These are phyloP conservation scores for Holothuria scabra DNA, from an alignment of 53 echinoderm and acorn worm genomes.

Conservation along the genomic window DNA sequence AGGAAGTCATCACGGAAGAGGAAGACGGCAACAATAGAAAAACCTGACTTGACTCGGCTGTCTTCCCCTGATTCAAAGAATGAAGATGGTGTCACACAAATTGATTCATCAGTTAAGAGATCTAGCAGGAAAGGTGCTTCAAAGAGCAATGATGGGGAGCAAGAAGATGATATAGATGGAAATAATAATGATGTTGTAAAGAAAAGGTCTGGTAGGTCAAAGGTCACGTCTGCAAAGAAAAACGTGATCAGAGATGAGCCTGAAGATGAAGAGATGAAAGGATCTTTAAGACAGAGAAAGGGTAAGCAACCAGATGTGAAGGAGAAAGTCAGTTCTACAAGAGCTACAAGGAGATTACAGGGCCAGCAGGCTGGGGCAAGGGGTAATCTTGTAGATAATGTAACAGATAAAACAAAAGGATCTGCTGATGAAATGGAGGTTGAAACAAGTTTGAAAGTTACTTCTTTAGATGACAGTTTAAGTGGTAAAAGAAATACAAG, in stretches of 20 bases:
- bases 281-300: no score
- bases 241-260: neutral
- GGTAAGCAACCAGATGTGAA: no score
- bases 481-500: neutral
- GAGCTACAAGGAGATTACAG: no score
- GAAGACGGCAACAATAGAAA: slow-evolving; percentile 8
- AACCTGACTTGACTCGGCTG: slow-evolving; percentile 12
- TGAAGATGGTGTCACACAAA: neutral
- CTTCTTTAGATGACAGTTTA: neutral
- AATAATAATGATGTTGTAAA: neutral
- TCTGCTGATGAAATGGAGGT: no score
- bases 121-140: neutral
- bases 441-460: no score
- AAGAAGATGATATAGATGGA: neutral
- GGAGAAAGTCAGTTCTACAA: no score
- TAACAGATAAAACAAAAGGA: no score
- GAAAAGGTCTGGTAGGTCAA: slow-evolving; percentile 31
- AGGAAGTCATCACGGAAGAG: slow-evolving; percentile 9
- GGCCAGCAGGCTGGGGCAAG: no score
- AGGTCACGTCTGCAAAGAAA: neutral
- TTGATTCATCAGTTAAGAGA: slow-evolving; percentile 2
- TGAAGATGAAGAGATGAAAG: no score
- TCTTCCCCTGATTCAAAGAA: neutral
- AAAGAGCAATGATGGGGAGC: neutral
- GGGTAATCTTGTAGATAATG: no score